Conservation (phyloP, 2,113 vertebrate species). For the Malurus elegans region DNA sequence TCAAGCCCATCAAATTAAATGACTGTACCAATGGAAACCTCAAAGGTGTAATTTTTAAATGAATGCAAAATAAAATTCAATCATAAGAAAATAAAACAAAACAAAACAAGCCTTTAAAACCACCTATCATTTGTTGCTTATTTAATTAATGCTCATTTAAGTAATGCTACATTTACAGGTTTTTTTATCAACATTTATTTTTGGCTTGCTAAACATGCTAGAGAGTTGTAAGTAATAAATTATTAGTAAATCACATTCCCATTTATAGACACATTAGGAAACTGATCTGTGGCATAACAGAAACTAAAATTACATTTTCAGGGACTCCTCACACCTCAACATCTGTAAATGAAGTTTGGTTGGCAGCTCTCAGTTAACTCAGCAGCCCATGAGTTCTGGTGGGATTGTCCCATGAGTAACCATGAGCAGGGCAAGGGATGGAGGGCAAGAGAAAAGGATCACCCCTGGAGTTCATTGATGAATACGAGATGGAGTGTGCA, state of each 20-base stretch:
- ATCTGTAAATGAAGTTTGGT: background rate
- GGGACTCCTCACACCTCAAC: background rate
- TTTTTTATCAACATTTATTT: background rate
- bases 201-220: background rate
- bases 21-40: background rate
- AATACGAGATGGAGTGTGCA: rapidly evolving
- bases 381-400: rapidly evolving
- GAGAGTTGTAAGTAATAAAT: background rate
- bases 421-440: background rate
- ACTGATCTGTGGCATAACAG: background rate
- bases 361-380: background rate
- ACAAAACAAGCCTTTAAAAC: background rate
- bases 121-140: background rate
- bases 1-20: background rate
- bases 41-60: background rate
- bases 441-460: background rate
- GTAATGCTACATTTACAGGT: background rate
- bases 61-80: background rate
- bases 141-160: background rate
- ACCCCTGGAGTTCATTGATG: background rate
- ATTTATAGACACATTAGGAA: background rate
- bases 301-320: background rate
- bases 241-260: background rate
- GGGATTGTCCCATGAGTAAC: background rate
- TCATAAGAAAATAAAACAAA: background rate